A percentile compares a stretch with the other conserved stretches of the same genome.
phyloP scores from a whole-genome alignment of 2,888 invertebrate species.

The Pheosia tremula region DNA sequence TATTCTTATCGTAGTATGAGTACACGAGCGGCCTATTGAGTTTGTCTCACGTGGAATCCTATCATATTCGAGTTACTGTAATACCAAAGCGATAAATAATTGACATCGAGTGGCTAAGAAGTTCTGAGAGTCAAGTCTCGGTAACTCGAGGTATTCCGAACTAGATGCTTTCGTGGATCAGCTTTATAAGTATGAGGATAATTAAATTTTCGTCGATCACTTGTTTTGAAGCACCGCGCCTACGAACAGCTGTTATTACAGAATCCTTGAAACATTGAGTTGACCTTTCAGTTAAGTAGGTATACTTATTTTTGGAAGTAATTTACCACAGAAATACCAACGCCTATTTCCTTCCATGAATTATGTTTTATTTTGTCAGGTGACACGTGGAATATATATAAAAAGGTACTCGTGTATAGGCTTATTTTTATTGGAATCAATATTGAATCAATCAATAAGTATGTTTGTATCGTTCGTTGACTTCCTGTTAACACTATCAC shows the following conservation, averaged over 20 bases:
- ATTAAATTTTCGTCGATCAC: constrained; percentile 48
- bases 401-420: neutral
- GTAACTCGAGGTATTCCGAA: constrained; percentile 24
- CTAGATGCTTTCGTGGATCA: constrained; percentile 40
- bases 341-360: neutral
- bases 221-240: constrained; percentile 43
- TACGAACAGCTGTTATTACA: constrained; percentile 38
- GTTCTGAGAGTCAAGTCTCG: constrained; percentile 11
- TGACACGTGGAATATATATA: too few relatives aligned
- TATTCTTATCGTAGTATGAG: too few relatives aligned
- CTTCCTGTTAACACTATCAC: constrained; percentile 28
- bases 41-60: constrained; percentile 22
- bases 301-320: constrained; percentile 23
- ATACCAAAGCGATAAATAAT: constrained; percentile 7
- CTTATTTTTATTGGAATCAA: constrained; percentile 27
- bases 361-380: neutral
- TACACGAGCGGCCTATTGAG: neutral
- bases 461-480: constrained; percentile 28
- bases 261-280: constrained; percentile 25
- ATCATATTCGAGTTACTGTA: constrained; percentile 26
- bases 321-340: neutral
- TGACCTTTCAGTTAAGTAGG: constrained; percentile 30
- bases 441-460: constrained; percentile 31
- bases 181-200: constrained; percentile 42
- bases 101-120: constrained; percentile 19